Conservation (phyloP, 2,113 vertebrate species). For the Pelvicachromis taeniatus region DNA sequence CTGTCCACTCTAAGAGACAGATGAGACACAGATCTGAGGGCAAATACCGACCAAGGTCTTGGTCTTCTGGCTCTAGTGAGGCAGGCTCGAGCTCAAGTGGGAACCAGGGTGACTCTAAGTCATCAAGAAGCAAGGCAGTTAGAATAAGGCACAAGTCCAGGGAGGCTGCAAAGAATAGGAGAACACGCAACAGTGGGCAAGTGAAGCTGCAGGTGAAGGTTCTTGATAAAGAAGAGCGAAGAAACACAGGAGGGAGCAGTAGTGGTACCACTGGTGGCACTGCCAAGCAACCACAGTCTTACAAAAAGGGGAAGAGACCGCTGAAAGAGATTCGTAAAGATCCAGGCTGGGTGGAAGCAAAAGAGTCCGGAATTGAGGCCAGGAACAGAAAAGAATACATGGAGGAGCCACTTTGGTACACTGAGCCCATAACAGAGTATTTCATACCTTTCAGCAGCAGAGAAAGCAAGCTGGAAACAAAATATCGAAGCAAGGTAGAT, state of each 20-base stretch:
- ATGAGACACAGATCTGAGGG: conserved; percentile 83
- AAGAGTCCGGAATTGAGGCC: conserved; percentile 77
- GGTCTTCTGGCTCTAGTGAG: conserved; percentile 97
- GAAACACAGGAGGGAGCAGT: conserved; percentile 72
- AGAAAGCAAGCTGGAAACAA: conserved; percentile 96
- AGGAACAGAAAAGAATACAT: conserved; percentile 86
- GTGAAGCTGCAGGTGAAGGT: conserved; percentile 80
- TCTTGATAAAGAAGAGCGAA: conserved; percentile 78
- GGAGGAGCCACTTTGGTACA: conserved; percentile 98
- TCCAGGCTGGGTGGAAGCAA: conserved; percentile 72
- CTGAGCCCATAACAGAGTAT: conserved; percentile 93
- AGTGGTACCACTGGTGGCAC: conserved; percentile 71
- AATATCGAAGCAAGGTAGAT: conserved; percentile 85
- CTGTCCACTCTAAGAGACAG: conserved; percentile 79
- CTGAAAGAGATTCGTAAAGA: conserved; percentile 85
- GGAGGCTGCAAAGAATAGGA: conserved; percentile 81
- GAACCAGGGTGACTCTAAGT: conserved; percentile 82
- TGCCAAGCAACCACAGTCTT: conserved; percentile 78
- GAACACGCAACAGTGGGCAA: conserved; percentile 81
- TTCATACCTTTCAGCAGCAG: conserved; percentile 89
- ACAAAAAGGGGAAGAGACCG: conserved; percentile 86
- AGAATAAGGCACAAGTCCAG: conserved; percentile 89
- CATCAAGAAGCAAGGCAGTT: conserved; percentile 76
- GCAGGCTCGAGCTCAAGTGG: conserved; percentile 94
- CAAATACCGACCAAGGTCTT: conserved; percentile 88